Evolutionary conservation across 2,113 vertebrate genomes (phyloP).

Genomic region (Delphinus delphis): DNA sequence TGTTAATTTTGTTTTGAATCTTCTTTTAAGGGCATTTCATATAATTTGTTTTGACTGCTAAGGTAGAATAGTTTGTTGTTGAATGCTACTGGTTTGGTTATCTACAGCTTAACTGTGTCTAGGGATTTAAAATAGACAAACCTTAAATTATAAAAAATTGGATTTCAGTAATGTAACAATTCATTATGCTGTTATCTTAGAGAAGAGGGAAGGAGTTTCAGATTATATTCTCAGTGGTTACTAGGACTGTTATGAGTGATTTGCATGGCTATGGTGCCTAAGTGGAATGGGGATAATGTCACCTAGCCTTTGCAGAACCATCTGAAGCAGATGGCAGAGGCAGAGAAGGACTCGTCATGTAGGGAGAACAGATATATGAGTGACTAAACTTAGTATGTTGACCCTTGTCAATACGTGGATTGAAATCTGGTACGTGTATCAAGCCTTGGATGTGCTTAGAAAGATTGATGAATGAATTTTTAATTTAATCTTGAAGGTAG

Average conservation of each 20-base stretch:
- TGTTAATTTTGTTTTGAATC: not conserved
- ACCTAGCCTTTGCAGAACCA: not conserved
- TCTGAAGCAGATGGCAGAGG: not conserved
- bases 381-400: not conserved
- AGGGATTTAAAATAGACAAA: not conserved
- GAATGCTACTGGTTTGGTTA: not conserved
- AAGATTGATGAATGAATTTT: not conserved
- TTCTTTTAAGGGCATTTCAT: not conserved
- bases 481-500: not conserved
- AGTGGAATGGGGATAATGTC: not conserved
- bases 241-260: not conserved
- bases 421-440: not conserved
- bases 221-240: not conserved
- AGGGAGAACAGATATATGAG: not conserved
- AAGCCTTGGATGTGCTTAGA: not conserved
- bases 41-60: not conserved
- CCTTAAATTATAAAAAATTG: not conserved
- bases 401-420: not conserved
- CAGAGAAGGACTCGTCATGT: not conserved
- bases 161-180: not conserved
- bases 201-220: constrained; percentile 15
- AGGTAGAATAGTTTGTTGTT: not conserved
- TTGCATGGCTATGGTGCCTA: not conserved
- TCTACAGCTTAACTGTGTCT: not conserved
- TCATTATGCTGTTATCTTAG: not conserved